A percentile compares a stretch with the other conserved stretches of the same genome.
These are phyloP conservation scores for Epinephelus cyanopodus DNA, from an alignment of 2,113 vertebrate species.

Conservation along the genomic window DNA sequence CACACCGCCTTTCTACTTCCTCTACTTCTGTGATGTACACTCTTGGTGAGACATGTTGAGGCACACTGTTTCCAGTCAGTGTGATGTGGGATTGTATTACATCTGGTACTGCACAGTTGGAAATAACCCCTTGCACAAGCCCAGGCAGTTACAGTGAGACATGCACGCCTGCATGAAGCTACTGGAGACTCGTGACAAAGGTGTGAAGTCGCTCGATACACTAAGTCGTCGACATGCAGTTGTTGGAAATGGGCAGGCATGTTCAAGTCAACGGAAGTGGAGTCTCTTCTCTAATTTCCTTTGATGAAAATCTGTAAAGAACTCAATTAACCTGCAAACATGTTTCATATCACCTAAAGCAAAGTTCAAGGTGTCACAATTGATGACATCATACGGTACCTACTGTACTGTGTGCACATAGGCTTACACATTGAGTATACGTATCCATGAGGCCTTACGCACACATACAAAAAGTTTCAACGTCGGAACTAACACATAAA, in stretches of 20 bases:
- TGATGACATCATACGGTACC: no score
- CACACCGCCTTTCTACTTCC: background rate
- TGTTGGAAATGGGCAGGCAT: background rate
- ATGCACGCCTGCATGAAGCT: background rate
- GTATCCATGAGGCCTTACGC: no score
- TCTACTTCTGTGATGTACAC: background rate
- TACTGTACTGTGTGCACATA: background rate
- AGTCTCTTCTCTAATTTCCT: background rate
- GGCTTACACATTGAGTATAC: background rate
- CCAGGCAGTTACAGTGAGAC: slow-evolving; percentile 25
- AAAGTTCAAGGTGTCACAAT: background rate
- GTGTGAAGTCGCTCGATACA: slow-evolving; percentile 13
- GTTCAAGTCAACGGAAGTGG: no score
- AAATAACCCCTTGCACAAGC: slow-evolving; percentile 21
- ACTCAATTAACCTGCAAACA: background rate
- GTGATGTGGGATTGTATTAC: slow-evolving; percentile 48
- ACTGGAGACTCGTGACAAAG: background rate
- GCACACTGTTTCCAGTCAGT: slow-evolving; percentile 42
- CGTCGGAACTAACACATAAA: background rate
- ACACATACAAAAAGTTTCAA: background rate
- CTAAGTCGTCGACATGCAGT: background rate
- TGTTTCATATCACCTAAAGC: background rate
- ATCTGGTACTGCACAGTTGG: slow-evolving; percentile 35
- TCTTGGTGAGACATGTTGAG: background rate
- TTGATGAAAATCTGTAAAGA: no score